A percentile compares a stretch with the other conserved stretches of the same genome.
Evolutionary conservation across 2,888 invertebrate species (phyloP).

Genomic region (Hanleya hanleyi): DNA sequence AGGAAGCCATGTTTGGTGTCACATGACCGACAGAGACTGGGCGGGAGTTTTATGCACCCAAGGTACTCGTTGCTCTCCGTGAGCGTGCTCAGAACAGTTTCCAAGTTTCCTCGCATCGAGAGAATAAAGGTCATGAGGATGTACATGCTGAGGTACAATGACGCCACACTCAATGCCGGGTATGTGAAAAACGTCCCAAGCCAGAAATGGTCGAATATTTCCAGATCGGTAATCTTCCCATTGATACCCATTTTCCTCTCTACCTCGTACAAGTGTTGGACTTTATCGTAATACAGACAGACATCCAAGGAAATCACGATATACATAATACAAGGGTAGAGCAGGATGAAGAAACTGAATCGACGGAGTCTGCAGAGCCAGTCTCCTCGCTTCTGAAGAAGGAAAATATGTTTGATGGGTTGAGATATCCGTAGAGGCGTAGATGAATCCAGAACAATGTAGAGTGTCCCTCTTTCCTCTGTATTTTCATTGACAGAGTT

Average conservation of each 20-base stretch:
- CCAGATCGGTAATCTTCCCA: constrained; percentile 11
- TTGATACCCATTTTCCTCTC: background rate
- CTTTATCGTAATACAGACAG: background rate
- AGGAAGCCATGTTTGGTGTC: background rate
- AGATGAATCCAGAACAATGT: constrained; percentile 1
- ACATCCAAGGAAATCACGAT: constrained; percentile 1
- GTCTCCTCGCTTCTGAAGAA: constrained; percentile 1
- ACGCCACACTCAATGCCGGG: background rate
- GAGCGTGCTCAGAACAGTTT: background rate
- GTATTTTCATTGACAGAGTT: background rate
- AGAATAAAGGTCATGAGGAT: constrained; percentile 9
- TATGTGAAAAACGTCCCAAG: constrained; percentile 6
- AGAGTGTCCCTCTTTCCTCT: background rate
- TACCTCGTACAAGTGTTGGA: background rate
- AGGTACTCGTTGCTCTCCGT: constrained; percentile 5
- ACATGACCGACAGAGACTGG: background rate
- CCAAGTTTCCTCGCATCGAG: background rate
- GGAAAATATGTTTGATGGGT: constrained; percentile 5
- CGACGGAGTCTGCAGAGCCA: constrained; percentile 10
- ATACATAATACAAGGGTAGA: constrained; percentile 10
- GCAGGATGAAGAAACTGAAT: constrained; percentile 10
- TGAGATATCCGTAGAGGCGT: constrained; percentile 8
- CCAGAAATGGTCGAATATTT: constrained; percentile 12
- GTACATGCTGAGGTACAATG: constrained; percentile 12
- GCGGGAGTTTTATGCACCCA: constrained; percentile 2